Evolutionary conservation across 2,888 invertebrate genomes (phyloP).

Genomic region (Sisyra terminalis): DNA sequence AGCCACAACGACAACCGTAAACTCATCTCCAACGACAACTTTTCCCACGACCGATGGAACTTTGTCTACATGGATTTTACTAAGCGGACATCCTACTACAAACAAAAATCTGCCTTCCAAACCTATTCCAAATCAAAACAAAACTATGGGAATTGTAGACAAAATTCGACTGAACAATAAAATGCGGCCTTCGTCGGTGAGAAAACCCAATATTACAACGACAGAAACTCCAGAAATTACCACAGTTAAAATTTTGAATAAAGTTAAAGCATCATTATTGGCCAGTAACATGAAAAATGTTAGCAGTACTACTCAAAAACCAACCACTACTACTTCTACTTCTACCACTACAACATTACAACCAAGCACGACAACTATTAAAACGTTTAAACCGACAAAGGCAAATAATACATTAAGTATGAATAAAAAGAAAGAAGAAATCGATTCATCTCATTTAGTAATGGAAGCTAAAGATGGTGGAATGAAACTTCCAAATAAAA

Average conservation of each 20-base stretch:
- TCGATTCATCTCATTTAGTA: constrained; percentile 6
- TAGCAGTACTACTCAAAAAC: constrained; percentile 21
- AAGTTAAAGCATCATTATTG: constrained; percentile 42
- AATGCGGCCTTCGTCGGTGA: constrained; percentile 10
- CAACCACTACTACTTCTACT: constrained; percentile 13
- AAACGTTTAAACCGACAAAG: constrained; percentile 5
- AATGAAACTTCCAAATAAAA: constrained; percentile 17
- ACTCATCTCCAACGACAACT: constrained; percentile 12
- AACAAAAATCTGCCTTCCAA: constrained; percentile 15
- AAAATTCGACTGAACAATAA: constrained; percentile 7
- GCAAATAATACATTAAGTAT: background rate
- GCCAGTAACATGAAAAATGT: constrained; percentile 36
- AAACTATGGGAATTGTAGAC: constrained; percentile 13
- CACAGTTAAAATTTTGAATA: constrained; percentile 27
- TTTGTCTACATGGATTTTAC: constrained; percentile 59
- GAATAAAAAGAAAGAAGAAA: background rate
- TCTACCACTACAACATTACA: constrained; percentile 13
- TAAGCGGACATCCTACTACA: constrained; percentile 37
- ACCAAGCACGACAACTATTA: constrained; percentile 11
- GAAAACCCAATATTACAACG: constrained; percentile 7
- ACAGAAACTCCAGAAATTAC: constrained; percentile 13
- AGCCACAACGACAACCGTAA: too few relatives aligned
- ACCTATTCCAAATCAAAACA: constrained; percentile 12
- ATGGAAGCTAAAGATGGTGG: constrained; percentile 25
- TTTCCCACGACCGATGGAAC: constrained; percentile 44